A percentile compares a stretch with the other conserved stretches of the same genome.
Evolutionary conservation across 2,113 vertebrate species (phyloP).

Genomic region (Hystrix cristata): DNA sequence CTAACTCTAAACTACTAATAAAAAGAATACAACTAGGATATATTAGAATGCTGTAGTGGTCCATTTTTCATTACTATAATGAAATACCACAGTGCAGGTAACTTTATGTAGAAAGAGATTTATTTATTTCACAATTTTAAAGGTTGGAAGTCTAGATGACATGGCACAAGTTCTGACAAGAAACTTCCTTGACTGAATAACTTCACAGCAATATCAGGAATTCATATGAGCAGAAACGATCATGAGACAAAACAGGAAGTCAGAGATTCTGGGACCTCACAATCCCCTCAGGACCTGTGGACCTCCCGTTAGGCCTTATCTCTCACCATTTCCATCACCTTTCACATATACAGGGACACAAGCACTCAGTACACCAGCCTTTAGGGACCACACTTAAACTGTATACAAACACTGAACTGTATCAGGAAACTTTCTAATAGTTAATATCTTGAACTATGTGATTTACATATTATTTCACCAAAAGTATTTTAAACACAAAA

Average conservation of each 20-base stretch:
- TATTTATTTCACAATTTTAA: neutral
- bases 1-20: neutral
- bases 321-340: neutral
- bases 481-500: conserved; percentile 16
- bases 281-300: too few relatives aligned
- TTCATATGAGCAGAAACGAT: neutral
- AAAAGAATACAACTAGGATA: neutral
- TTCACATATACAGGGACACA: neutral
- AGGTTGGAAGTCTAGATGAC: neutral
- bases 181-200: neutral
- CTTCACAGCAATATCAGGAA: neutral
- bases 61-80: neutral
- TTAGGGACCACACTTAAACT: neutral
- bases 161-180: neutral
- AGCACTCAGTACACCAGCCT: neutral
- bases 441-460: neutral
- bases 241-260: neutral
- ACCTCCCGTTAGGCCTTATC: accelerated
- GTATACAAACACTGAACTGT: neutral
- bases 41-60: neutral
- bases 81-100: neutral
- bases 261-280: neutral
- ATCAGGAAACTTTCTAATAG: neutral
- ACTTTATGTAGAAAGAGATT: neutral
- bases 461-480: neutral